Evolutionary conservation across 1,140 invertebrate species (phyloP).

Genomic region (Hydropsyche tenuis): DNA sequence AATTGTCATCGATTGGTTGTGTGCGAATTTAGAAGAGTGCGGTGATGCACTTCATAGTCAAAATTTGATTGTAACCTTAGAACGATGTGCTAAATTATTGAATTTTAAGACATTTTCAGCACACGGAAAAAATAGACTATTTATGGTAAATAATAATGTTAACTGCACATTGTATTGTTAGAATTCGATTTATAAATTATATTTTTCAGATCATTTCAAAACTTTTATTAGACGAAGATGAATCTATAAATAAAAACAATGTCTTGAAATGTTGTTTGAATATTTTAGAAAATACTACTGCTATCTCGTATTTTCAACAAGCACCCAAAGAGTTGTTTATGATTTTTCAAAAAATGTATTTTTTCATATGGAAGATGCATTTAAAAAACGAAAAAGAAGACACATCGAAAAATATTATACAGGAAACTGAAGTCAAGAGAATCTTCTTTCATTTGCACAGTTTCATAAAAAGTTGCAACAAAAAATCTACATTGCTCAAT

Average conservation of each 20-base stretch:
- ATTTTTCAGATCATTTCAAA: constrained; percentile 37
- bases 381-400: too few species aligned
- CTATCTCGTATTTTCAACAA: constrained; percentile 41
- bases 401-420: constrained; percentile 1
- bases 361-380: constrained; percentile 25
- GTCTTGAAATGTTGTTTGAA: constrained; percentile 38
- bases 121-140: constrained; percentile 20
- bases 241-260: constrained; percentile 12
- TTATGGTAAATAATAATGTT: constrained; percentile 28
- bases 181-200: background rate
- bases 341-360: constrained; percentile 28
- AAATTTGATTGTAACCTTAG: constrained; percentile 11
- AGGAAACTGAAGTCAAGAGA: constrained; percentile 30
- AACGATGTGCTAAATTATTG: constrained; percentile 32
- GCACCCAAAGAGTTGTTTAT: constrained; percentile 30
- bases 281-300: constrained; percentile 37
- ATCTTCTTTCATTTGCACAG: constrained; percentile 22
- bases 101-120: constrained; percentile 42
- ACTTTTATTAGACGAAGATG: constrained; percentile 3
- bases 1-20: constrained; percentile 39
- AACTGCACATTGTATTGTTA: too few species aligned
- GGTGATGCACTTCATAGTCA: background rate
- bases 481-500: constrained; percentile 34
- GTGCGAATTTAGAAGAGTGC: constrained; percentile 9
- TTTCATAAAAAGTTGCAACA: constrained; percentile 40